Percentiles rank a stretch among this genome's conserved stretches.
phyloP scores from a whole-genome alignment of 2,888 invertebrate species.

The Gastracanthus pulcherrimus region DNA sequence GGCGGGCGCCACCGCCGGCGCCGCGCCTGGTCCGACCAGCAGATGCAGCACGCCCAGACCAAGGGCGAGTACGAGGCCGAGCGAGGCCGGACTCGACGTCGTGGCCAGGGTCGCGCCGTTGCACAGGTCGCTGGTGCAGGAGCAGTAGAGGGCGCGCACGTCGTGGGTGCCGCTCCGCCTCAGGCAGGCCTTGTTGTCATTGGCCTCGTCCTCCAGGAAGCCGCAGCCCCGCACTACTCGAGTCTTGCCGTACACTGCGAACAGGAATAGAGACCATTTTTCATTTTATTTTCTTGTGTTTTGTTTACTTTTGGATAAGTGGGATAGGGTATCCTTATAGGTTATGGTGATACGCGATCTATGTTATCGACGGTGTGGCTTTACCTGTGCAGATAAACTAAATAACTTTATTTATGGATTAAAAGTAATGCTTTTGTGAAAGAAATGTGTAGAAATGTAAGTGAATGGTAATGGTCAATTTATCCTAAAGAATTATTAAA shows the following conservation, averaged over 20 bases:
- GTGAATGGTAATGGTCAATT: too few species aligned
- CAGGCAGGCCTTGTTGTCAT: conserved; percentile 83
- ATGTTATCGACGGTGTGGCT: too few species aligned
- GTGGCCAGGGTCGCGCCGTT: conserved; percentile 80
- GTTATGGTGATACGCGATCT: too few species aligned
- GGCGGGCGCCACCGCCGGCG: neutral
- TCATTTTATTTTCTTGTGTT: neutral
- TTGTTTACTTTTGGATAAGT: too few species aligned
- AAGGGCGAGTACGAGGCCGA: conserved; percentile 11
- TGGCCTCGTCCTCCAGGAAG: conserved; percentile 83
- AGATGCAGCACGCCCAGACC: conserved; percentile 25
- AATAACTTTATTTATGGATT: too few species aligned
- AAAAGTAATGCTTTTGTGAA: too few species aligned
- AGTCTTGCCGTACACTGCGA: conserved; percentile 86
- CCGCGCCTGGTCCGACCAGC: neutral
- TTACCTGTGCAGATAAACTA: too few species aligned
- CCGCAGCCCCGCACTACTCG: conserved; percentile 91
- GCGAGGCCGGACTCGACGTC: neutral
- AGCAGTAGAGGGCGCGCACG: conserved; percentile 87
- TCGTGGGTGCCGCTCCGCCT: conserved; percentile 87
- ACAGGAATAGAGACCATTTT: neutral
- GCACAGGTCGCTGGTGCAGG: conserved; percentile 88
- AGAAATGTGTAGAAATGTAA: too few species aligned
- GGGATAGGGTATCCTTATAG: too few species aligned
- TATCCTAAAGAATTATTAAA: too few species aligned